Evolutionary conservation across 2,113 vertebrate genomes (phyloP).

Genomic region (Callipepla squamata): DNA sequence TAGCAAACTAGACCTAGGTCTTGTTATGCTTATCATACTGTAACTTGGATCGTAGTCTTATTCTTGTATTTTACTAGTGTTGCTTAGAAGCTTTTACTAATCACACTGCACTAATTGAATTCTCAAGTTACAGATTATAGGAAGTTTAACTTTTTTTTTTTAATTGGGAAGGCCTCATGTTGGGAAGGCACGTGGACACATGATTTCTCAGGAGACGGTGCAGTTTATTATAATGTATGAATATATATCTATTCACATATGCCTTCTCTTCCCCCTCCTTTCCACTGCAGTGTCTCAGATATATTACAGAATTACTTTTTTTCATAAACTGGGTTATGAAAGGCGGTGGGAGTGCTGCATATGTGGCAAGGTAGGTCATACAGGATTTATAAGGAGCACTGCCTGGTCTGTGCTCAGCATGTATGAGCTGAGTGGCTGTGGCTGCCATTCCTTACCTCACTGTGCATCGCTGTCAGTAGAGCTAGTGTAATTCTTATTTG

Average conservation of each 20-base stretch:
- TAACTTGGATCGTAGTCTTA: constrained; percentile 13
- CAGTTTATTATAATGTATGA: constrained; percentile 29
- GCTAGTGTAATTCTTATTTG: background rate
- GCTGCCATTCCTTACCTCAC: background rate
- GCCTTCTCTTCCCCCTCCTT: constrained; percentile 14
- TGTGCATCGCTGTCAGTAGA: background rate
- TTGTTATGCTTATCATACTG: background rate
- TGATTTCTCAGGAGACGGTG: constrained; percentile 50
- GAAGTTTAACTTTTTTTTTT: constrained; percentile 45
- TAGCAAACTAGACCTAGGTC: constrained; percentile 18
- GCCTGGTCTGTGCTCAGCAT: background rate
- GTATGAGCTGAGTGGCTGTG: background rate
- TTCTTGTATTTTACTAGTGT: constrained; percentile 60
- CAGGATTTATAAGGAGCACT: constrained; percentile 27
- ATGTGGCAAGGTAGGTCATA: constrained; percentile 28
- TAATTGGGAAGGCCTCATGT: constrained; percentile 40
- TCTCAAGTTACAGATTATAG: constrained; percentile 65
- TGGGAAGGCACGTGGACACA: background rate
- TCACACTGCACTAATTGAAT: constrained; percentile 74
- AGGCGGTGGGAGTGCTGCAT: background rate
- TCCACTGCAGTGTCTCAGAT: constrained; percentile 42
- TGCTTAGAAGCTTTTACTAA: constrained; percentile 46
- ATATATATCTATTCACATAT: constrained; percentile 34
- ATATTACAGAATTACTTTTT: constrained; percentile 57
- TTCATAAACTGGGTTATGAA: constrained; percentile 57